These are phyloP conservation scores for Picathartes gymnocephalus DNA, from an alignment of 2,113 vertebrate genomes.

Conservation along the genomic window DNA sequence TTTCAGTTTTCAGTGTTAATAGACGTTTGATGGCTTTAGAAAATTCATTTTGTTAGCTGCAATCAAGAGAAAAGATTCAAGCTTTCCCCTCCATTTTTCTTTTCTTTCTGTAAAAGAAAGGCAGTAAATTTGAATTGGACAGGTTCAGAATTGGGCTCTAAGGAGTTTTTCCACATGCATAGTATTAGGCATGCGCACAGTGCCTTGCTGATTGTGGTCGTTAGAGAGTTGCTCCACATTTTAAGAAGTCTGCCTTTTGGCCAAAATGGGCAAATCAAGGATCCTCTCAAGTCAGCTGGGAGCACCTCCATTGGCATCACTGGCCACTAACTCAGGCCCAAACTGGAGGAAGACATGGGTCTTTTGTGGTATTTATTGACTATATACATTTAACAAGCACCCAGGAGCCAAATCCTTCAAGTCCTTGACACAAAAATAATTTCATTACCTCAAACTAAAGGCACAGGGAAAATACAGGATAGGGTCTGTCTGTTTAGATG, in stretches of 20 bases:
- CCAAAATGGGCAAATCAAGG: background rate
- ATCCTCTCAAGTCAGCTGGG: background rate
- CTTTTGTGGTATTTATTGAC: background rate
- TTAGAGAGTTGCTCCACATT: background rate
- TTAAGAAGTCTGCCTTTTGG: background rate
- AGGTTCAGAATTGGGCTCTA: background rate
- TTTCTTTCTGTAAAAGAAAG: constrained; percentile 7
- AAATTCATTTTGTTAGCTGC: constrained; percentile 4
- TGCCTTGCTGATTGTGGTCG: background rate
- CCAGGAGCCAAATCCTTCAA: background rate
- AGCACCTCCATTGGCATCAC: background rate
- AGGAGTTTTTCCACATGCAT: background rate
- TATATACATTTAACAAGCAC: background rate
- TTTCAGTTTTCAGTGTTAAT: constrained; percentile 8
- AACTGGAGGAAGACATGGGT: background rate
- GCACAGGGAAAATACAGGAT: background rate
- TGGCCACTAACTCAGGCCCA: background rate
- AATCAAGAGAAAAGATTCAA: constrained; percentile 13
- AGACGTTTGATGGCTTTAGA: background rate
- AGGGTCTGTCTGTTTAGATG: background rate
- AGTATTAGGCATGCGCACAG: background rate
- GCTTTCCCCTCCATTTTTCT: background rate
- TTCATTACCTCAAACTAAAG: background rate
- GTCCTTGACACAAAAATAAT: background rate
- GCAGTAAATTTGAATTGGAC: constrained; percentile 21